A percentile compares a stretch with the other conserved stretches of the same genome.
Evolutionary conservation across 1,140 invertebrate species (phyloP).

Genomic region (Melanaphis sacchari): DNA sequence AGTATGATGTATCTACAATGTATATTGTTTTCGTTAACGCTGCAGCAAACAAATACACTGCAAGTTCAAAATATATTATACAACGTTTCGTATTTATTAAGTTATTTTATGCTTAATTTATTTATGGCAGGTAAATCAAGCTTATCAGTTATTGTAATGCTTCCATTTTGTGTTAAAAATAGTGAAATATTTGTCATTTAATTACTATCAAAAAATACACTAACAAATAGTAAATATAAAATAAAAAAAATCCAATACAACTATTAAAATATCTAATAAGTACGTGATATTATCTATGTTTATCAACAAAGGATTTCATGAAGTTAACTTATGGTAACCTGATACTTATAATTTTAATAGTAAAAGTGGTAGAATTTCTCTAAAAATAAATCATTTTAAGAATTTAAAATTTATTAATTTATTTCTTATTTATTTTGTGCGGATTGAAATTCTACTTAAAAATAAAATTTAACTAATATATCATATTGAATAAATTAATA

Average conservation of each 20-base stretch:
- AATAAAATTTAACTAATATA: too few species aligned
- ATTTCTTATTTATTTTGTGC: too few species aligned
- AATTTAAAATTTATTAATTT: too few species aligned
- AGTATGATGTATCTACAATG: not conserved
- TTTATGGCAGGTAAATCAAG: not conserved
- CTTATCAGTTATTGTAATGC: not conserved
- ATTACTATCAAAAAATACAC: not conserved
- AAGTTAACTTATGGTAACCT: not conserved
- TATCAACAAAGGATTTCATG: not conserved
- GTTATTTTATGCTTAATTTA: not conserved
- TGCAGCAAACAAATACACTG: not conserved
- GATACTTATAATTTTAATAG: too few species aligned
- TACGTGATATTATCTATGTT: not conserved
- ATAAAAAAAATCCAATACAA: not conserved
- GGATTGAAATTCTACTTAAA: too few species aligned
- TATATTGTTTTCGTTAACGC: not conserved
- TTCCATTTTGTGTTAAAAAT: not conserved
- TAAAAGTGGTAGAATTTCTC: too few species aligned
- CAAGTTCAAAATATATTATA: not conserved
- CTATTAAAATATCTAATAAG: not conserved
- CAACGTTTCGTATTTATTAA: not conserved
- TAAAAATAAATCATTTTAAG: too few species aligned
- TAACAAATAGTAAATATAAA: too few species aligned
- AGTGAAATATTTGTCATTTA: not conserved
- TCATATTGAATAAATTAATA: too few species aligned